Evolutionary conservation across 2,888 invertebrate species (phyloP), one percentile per base, ranked within the genome.

Genomic region (Glaucopsyche alexis): DNA sequence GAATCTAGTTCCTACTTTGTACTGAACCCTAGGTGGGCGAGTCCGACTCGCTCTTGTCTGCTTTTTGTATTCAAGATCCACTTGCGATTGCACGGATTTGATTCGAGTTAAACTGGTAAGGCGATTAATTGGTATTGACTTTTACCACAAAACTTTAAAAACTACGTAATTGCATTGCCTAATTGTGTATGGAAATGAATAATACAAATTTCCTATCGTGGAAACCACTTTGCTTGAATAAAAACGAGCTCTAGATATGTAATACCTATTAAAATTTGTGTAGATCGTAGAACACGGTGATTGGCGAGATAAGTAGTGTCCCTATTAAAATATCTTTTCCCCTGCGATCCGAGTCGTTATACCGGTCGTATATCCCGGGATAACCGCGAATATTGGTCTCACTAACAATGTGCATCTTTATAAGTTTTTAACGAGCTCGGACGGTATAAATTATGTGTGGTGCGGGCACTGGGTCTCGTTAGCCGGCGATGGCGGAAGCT

Each of bases 321-420:
- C 47, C 69, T 49, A 69, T 69, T 69, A 69, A 50, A 45, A 72
- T 50, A 72, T 66, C 38, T 72, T 29, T 29, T 65, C 49, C 38
- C 19, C 52, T 42, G 66, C 49, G 40, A n/a, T 40, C 47, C 50
- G 80, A 85, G 87, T 90, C 89, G 90, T 91, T 91, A 90, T 85
- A 81, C 82, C 83, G 89, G 83, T 85, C 87, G 86, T 90, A 89
- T 87, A 89, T 89, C 86, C 85, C 83, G 83, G 84, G 87, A 85
- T 85, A 87, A 81, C 87, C 29, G 87, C 88, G 91, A 91, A 91
- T 91, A 92, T 92, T 93, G 92, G 90, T 90, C 87, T 84, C 87
- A 85, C 91, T 91, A 93, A 93, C 92, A 93, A 92, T 91, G 92
- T 91, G 91, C 91, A 91, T 93, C 92, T 93, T 93, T 93, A 91